These are phyloP conservation scores for Andrena bicolor DNA, from an alignment of 2,888 invertebrate genomes.

Conservation along the genomic window DNA sequence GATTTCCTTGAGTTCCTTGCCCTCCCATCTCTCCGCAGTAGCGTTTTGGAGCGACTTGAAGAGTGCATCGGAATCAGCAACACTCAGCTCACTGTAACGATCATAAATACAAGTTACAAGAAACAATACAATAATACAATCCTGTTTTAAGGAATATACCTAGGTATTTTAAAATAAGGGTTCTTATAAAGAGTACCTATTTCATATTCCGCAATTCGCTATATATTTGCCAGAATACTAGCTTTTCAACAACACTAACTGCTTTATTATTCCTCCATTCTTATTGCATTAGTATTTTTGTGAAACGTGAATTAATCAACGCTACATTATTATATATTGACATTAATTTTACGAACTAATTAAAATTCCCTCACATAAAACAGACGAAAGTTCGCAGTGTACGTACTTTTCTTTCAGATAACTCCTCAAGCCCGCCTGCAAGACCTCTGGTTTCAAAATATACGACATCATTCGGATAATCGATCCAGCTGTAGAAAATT, in stretches of 20 bases:
- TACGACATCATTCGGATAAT: conserved; percentile 87
- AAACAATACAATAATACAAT: no score
- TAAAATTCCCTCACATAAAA: not conserved
- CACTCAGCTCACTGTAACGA: conserved; percentile 61
- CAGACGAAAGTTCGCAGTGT: not conserved
- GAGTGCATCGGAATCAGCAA: conserved; percentile 86
- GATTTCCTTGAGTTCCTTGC: conserved; percentile 71
- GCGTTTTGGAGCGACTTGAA: conserved; percentile 75
- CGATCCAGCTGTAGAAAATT: conserved; percentile 83
- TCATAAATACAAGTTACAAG: not conserved
- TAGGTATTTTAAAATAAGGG: no score
- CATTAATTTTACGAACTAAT: no score
- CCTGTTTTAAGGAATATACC: no score
- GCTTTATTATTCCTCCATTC: no score
- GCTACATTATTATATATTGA: no score
- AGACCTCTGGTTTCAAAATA: conserved; percentile 84
- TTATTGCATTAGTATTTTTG: no score
- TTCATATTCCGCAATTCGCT: no score
- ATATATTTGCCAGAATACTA: no score
- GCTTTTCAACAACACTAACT: no score
- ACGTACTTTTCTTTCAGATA: conserved; percentile 65
- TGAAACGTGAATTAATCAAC: no score
- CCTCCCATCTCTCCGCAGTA: conserved; percentile 69
- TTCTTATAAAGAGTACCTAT: no score
- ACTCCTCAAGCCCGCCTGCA: conserved; percentile 83